Percentiles rank a stretch among this genome's conserved stretches.
phyloP scores from a whole-genome alignment of 2,888 invertebrate species.

The Boloria selene region DNA sequence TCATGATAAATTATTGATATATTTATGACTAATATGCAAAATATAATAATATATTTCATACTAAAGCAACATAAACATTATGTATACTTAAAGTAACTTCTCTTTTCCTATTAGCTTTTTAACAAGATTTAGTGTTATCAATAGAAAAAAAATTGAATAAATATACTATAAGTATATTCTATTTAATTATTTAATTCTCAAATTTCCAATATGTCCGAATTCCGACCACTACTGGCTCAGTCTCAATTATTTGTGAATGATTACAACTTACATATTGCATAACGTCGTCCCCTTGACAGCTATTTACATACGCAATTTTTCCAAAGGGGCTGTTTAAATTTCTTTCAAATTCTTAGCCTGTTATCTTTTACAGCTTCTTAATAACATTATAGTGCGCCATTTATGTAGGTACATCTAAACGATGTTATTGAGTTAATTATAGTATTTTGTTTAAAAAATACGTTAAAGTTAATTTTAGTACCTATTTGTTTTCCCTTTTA shows the following conservation, averaged over 20 bases:
- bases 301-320: conserved; percentile 69
- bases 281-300: conserved; percentile 46
- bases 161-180: neutral
- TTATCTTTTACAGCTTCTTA: conserved; percentile 5
- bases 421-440: neutral
- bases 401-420: neutral
- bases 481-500: no score
- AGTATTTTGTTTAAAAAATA: neutral
- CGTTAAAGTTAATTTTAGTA: no score
- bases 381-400: neutral
- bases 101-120: no score
- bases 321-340: conserved; percentile 18
- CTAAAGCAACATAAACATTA: no score
- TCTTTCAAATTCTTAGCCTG: conserved; percentile 29
- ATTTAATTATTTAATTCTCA: no score
- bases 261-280: conserved; percentile 41
- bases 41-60: no score
- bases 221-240: neutral
- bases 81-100: no score
- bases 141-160: no score
- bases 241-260: neutral
- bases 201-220: no score
- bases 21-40: no score
- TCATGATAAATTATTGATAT: no score
- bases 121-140: no score